Conservation (phyloP, 2,113 vertebrate species). For the Phaethornis superciliosus region DNA sequence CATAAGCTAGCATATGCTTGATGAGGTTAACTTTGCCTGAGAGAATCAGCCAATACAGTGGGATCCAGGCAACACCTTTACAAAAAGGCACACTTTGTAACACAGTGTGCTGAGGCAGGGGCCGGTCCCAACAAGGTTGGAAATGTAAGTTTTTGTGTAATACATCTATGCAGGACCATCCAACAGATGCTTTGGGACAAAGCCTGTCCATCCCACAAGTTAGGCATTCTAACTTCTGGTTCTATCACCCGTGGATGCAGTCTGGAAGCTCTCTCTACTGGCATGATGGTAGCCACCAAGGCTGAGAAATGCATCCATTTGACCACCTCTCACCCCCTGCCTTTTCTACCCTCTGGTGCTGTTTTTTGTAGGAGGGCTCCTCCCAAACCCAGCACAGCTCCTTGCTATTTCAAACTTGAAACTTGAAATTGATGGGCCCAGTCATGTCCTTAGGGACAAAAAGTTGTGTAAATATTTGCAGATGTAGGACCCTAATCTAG, state of each 20-base stretch:
- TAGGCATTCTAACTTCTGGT: background rate
- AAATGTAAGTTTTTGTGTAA: background rate
- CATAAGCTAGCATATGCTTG: accelerated
- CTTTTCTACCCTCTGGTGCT: background rate
- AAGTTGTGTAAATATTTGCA: constrained; percentile 21
- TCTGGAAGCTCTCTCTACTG: background rate
- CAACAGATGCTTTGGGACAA: background rate
- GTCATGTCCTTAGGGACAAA: background rate
- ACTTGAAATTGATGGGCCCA: background rate
- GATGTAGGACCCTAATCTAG: background rate
- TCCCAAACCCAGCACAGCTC: background rate
- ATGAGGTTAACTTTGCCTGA: background rate
- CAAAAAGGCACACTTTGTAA: background rate
- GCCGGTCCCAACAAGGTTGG: background rate
- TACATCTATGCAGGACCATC: background rate
- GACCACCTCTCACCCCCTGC: background rate
- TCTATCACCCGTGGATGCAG: background rate
- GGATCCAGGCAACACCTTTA: background rate
- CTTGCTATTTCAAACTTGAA: background rate
- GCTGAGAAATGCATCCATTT: background rate
- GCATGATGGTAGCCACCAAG: background rate
- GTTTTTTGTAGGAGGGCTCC: background rate
- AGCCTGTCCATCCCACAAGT: background rate
- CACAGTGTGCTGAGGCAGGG: background rate
- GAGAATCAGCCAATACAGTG: accelerated